phyloP scores from a whole-genome alignment of 2,888 invertebrate genomes.

The Protodeltote pygarga region DNA sequence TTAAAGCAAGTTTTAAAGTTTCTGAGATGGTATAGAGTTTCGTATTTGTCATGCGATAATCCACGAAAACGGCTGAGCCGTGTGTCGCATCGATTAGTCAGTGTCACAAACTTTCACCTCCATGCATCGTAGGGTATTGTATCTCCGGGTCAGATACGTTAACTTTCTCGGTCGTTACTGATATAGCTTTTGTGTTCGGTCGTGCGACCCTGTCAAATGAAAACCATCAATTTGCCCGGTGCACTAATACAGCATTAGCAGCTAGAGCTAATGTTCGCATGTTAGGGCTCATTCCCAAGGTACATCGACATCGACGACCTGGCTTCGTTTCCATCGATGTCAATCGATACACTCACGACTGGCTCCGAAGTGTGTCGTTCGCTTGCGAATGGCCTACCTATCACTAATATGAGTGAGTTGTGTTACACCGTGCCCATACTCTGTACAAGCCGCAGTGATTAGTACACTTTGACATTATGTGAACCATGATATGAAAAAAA shows the following conservation, averaged over 20 bases:
- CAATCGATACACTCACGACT: conserved; percentile 63
- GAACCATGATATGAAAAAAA: conserved; percentile 11
- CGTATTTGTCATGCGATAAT: conserved; percentile 48
- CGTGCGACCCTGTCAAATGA: conserved; percentile 60
- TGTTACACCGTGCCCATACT: conserved; percentile 25
- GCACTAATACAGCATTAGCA: conserved; percentile 28
- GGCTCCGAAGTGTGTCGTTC: conserved; percentile 59
- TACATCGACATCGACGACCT: conserved; percentile 49
- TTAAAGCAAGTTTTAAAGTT: conserved; percentile 4
- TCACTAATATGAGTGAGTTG: conserved; percentile 43
- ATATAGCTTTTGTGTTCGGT: conserved; percentile 61
- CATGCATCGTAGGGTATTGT: conserved; percentile 69
- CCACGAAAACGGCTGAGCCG: conserved; percentile 54
- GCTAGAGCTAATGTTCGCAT: conserved; percentile 34
- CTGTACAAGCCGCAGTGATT: conserved; percentile 27
- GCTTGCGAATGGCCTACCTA: conserved; percentile 47
- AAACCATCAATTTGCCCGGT: conserved; percentile 57
- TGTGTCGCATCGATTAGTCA: conserved; percentile 72
- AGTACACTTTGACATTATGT: conserved; percentile 18
- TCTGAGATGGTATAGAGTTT: conserved; percentile 42
- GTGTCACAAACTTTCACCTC: conserved; percentile 80
- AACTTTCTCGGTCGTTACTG: conserved; percentile 72
- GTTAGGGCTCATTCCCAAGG: conserved; percentile 50
- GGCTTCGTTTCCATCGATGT: conserved; percentile 65
- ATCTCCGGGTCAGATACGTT: conserved; percentile 64